Percentiles rank a stretch among this genome's conserved stretches.
Evolutionary conservation across 2,797 vertebrate genomes (phyloP).

Genomic region (Hemibagrus guttatus): DNA sequence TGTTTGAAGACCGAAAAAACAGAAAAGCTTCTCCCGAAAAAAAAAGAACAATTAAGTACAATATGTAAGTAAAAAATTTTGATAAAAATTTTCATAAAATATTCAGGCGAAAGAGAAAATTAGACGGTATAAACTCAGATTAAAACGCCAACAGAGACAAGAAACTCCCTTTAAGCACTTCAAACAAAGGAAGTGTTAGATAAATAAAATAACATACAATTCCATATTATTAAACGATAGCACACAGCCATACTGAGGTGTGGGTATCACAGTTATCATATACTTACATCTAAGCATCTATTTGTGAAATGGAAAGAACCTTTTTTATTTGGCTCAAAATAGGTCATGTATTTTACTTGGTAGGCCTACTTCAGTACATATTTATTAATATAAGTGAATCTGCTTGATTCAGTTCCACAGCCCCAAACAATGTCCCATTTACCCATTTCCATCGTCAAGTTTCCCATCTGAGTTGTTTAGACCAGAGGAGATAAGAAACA

Average conservation of each 20-base stretch:
- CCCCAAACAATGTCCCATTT: not conserved
- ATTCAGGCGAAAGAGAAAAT: too few species aligned
- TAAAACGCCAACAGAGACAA: too few species aligned
- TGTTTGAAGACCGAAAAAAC: too few species aligned
- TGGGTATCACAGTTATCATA: not conserved
- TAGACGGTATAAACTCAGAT: too few species aligned
- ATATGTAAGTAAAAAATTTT: too few species aligned
- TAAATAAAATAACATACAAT: not conserved
- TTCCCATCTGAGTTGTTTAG: not conserved
- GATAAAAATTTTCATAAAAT: too few species aligned
- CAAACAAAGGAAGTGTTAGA: too few species aligned
- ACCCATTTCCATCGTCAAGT: not conserved
- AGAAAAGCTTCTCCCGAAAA: too few species aligned
- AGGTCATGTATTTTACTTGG: not conserved
- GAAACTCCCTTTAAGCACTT: too few species aligned
- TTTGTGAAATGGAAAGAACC: not conserved
- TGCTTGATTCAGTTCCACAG: not conserved
- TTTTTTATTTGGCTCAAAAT: not conserved
- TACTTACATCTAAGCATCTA: not conserved
- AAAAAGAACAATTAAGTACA: too few species aligned
- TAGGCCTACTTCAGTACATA: not conserved
- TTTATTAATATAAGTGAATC: not conserved
- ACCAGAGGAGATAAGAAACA: conserved; percentile 9
- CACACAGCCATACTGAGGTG: not conserved
- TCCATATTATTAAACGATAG: not conserved